Base-by-base conservation (phyloP, 2,888 invertebrate species). In the Cerceris ruficornis region DNA sequence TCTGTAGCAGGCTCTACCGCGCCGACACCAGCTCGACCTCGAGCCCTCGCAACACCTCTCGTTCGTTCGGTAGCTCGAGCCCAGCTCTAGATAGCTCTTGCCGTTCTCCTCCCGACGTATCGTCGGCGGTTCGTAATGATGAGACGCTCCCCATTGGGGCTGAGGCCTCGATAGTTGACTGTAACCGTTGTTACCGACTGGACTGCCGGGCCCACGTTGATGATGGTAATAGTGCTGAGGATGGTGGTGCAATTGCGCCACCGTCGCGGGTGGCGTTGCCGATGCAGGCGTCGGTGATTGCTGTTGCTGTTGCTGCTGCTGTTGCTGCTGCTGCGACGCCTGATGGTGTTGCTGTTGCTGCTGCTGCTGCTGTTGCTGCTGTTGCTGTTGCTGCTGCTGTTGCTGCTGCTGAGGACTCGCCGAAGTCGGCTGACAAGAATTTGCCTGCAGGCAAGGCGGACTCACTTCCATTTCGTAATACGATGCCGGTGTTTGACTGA, bases 81-180 rank as follows among this genome's bases (percentile, higher is more conserved):
- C 97, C 82, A 97, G 94, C 93, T 97, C 97, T 91, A 97, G 94
- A 93, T 97, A 97, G 84, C 96, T 97, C 93, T 97, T 97, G 89
- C 97, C 97, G 92, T 97, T 97, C 93, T 97, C 97, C 88, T 97
- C 97, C 86, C 96, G 95, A 82, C 97, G 95, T 92, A 97, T 97
- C 90, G 97, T 97, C 66, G 94, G 93, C 5, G 94, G 93, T 82
- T 94, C 93, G 89, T 94, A 94, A 87, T 94, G 92, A 80, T 92
- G 91, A 57, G 91, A 89, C 43, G 90, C 86, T 13, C 84, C 87
- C 90, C 90, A 90, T 52, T 87, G 86, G 6, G 93, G 92, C 78
- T 93, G 93, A 70, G 93, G 90, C 86, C 91, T 90, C 77, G 92
- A 91, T 66, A 92, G 80, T 76, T 91, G 89, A 64, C 83, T 88